Evolutionary conservation across 2,113 vertebrate species (phyloP), one percentile per base, ranked within the genome.

Genomic region (Spheniscus mendiculus): DNA sequence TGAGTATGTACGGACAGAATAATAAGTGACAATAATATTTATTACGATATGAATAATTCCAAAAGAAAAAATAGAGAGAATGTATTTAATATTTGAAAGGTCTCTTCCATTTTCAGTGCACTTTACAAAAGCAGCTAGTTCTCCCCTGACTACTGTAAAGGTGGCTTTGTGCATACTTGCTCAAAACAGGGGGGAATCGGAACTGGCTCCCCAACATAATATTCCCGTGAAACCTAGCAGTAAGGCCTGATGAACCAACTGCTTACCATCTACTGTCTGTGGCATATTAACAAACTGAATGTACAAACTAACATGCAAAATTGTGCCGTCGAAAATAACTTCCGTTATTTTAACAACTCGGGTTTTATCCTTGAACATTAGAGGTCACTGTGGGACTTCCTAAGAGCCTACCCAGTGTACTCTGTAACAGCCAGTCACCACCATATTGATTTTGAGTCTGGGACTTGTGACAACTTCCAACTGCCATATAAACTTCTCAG

Each of bases 331-430:
- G 1, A 45, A 84, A 79, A 29, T 6, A 87, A 72, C 15, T 65
- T 42, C 58, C 21, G 62, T 36, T 66, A 42, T 74, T 83, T 89
- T 55, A 81, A 82, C 56, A 59, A 59, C 34, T 78, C 3, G 0
- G 21, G 77, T 83, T 85, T 93, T 91, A 69, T 47, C 56, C 56
- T 85, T 72, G 66, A 96, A 93, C 97, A 62, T 95, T 88, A 96
- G 94, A 90, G 93, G 95, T 91, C 87, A 96, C 83, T 94, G 66
- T 91, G 73, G 73, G 66, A 91, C 62, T 85, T 93, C 9, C 55
- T 45, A 59, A 32, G 52, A 72, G 45, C 17, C 0, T 10, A 56
- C 9, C 11, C 26, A 11, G 14, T 3, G 8, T 30, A 29, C 30
- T 38, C 53, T 8, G 5, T 7, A 63, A 49, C 5, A 67, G 29